Conservation (phyloP, 2,113 vertebrate genomes). For the Misgurnus anguillicaudatus region DNA sequence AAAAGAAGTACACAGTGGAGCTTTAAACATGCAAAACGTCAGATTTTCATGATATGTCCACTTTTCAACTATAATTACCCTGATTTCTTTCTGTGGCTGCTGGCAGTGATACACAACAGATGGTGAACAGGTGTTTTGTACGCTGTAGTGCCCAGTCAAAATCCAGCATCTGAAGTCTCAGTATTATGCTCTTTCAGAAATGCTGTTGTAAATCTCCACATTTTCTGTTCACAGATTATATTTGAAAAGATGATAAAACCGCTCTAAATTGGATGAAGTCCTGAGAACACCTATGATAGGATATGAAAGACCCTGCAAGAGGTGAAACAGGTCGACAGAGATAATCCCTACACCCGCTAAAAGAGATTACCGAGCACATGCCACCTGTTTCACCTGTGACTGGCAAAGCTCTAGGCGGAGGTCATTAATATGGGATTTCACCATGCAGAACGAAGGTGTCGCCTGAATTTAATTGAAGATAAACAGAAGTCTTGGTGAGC, state of each 20-base stretch:
- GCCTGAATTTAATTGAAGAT: constrained; percentile 7
- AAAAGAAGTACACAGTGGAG: no score
- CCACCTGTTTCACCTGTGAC: constrained; percentile 31
- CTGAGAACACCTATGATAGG: background rate
- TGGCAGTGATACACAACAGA: background rate
- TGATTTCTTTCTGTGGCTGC: no score
- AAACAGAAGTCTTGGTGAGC: background rate
- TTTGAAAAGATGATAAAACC: background rate
- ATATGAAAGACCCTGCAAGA: background rate
- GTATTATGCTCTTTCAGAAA: background rate
- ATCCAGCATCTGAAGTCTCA: background rate
- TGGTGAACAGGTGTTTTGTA: no score
- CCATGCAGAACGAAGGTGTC: background rate
- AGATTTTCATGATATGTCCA: no score
- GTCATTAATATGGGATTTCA: constrained; percentile 6
- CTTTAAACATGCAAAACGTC: no score
- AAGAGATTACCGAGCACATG: background rate
- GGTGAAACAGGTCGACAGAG: background rate
- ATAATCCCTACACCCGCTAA: background rate
- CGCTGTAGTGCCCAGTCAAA: background rate
- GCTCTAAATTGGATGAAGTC: background rate
- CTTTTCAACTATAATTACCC: no score
- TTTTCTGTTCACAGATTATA: background rate
- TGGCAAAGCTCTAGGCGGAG: constrained; percentile 1
- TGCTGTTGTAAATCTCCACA: background rate